Evolutionary conservation across 2,797 vertebrate species (phyloP), one percentile per base, ranked within the genome.

Genomic region (Phataginus tricuspis): DNA sequence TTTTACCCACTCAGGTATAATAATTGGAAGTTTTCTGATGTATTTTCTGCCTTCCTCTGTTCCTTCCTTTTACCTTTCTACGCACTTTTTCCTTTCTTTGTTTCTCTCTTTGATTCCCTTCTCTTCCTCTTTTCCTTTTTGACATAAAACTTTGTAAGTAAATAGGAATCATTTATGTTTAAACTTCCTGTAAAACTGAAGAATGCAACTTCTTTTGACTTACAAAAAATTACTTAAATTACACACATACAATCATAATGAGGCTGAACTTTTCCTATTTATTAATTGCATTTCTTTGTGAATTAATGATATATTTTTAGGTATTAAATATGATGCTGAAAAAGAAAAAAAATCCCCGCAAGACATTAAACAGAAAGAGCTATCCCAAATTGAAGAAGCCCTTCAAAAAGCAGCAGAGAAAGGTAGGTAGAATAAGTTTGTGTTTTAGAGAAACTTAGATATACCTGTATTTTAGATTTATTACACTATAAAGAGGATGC

Each of bases 261-360:
- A 86, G 59, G 18, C 75, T 94, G 37, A 89, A 88, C 23, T 87
- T 90, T 95, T 79, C n/a, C n/a, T 68, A 7, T 80, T 34, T 93
- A 23, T 74, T 96, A 71, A 75, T 92, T 96, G 15, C 6, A 13
- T 74, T 93, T 92, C 27, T 86, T 95, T 97, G 27, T 94, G 79
- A 92, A 96, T 96, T 95, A 93, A 94, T 39, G 88, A 0, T 49
- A 72, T 98, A 59, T 51, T 63, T 97, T 95, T 93, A 99, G 99
- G 99, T 3, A 99, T 99, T 91, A 99, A 99, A 96, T 99, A 99
- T 69, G 99, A 99, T 98, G 98, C 99, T 57, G 99, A 98, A 31
- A 99, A 99, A 97, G 99, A 99, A 97, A 99, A 99, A 98, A 99
- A 98, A 59, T 99, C 99, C 87, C 98, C 99, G 72, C 99, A 99